Evolutionary conservation across 1,140 invertebrate genomes (phyloP).

Genomic region (Ericerus pela): DNA sequence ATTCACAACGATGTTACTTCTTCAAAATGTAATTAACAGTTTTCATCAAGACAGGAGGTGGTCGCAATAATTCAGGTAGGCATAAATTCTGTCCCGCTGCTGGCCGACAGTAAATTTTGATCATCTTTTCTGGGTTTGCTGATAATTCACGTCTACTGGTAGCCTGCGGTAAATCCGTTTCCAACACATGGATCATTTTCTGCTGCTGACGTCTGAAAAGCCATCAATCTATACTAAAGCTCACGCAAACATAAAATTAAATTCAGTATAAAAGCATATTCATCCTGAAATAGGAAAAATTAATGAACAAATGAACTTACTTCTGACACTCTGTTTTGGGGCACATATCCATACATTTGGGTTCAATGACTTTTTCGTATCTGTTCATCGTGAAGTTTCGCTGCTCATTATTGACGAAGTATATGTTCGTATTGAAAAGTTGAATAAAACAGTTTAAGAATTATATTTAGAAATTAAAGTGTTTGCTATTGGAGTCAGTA

Average conservation of each 20-base stretch:
- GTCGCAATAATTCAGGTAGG: slow-evolving; percentile 11
- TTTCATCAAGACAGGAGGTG: slow-evolving; percentile 8
- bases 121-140: slow-evolving; percentile 5
- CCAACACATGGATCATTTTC: slow-evolving; percentile 2
- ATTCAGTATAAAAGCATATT: neutral
- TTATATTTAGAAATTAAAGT: too few species aligned
- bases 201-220: neutral
- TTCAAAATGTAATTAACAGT: slow-evolving; percentile 14
- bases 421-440: too few species aligned
- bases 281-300: neutral
- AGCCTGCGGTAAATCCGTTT: neutral
- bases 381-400: too few species aligned
- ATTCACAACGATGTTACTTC: neutral
- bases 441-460: too few species aligned
- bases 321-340: neutral
- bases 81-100: slow-evolving; percentile 12
- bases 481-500: too few species aligned
- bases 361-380: too few species aligned
- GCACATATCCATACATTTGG: neutral
- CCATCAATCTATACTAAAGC: neutral
- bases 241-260: neutral
- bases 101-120: slow-evolving; percentile 14
- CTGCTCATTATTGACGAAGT: too few species aligned
- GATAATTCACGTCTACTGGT: neutral
- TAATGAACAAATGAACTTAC: neutral